Conservation (phyloP, 2,797 vertebrate genomes). For the Phaenicophaeus curvirostris region DNA sequence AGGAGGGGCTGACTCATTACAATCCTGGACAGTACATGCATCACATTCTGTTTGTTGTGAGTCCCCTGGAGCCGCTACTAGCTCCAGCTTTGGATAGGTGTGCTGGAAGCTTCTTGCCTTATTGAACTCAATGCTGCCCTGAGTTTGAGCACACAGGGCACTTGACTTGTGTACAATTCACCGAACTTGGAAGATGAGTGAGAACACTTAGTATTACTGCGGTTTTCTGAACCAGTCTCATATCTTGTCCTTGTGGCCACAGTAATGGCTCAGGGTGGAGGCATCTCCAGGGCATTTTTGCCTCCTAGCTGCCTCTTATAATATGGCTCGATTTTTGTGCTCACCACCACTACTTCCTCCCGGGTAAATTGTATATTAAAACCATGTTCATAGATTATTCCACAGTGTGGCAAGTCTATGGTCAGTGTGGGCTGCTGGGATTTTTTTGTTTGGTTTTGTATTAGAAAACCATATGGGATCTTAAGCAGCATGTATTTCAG, state of each 20-base stretch:
- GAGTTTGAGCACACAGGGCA: neutral
- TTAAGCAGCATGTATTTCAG: neutral
- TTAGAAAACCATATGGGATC: neutral
- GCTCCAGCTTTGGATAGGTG: neutral
- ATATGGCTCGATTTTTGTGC: neutral
- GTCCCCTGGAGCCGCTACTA: neutral
- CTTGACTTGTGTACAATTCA: neutral
- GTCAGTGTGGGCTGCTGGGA: neutral
- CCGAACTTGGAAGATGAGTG: neutral
- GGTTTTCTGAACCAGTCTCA: neutral
- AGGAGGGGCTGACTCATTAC: neutral
- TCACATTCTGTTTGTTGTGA: neutral
- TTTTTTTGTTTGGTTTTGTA: neutral
- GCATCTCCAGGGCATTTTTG: neutral
- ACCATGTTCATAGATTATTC: neutral
- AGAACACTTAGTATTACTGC: neutral
- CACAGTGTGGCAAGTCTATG: neutral
- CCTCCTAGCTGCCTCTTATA: neutral
- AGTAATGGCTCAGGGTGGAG: neutral
- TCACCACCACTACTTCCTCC: neutral
- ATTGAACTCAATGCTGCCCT: neutral
- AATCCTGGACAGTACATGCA: neutral
- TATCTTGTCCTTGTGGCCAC: neutral
- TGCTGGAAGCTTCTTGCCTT: neutral
- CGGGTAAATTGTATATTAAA: neutral